phyloP scores from a whole-genome alignment of 2,797 vertebrate species.

The Dryobates pubescens region DNA sequence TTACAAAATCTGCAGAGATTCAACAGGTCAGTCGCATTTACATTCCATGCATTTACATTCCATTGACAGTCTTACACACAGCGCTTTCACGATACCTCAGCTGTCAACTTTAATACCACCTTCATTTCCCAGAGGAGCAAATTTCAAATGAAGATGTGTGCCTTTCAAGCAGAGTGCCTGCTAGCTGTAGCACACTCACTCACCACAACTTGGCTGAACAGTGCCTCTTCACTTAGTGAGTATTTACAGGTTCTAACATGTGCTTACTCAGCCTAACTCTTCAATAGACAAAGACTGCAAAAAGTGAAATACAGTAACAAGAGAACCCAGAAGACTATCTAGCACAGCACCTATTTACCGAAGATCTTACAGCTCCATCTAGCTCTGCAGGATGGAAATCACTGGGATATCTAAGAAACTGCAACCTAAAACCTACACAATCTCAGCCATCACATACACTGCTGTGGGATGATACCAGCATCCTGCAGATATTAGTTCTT shows the following conservation, averaged over 20 bases:
- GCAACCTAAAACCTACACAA: conserved; percentile 13
- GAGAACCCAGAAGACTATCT: background rate
- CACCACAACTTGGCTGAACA: background rate
- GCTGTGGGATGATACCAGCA: background rate
- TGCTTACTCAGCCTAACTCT: background rate
- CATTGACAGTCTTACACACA: background rate
- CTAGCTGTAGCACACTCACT: background rate
- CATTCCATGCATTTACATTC: too few species aligned
- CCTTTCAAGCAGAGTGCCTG: background rate
- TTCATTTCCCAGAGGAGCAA: background rate
- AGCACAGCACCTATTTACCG: conserved; percentile 40
- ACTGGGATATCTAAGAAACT: conserved; percentile 23
- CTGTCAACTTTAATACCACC: background rate
- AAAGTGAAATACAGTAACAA: conserved; percentile 3
- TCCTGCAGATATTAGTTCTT: background rate
- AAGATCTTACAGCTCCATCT: conserved; percentile 84
- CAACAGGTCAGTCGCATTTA: background rate
- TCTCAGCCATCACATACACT: background rate
- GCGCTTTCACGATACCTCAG: background rate
- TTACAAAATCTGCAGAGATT: background rate
- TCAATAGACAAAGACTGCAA: conserved; percentile 8
- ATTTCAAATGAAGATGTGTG: background rate
- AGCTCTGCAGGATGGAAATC: conserved; percentile 76
- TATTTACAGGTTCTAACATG: background rate
- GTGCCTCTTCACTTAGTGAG: background rate